Percentiles rank a stretch among this genome's conserved stretches.
These are phyloP conservation scores for Tiliacea citrago DNA, from an alignment of 2,888 invertebrate genomes.

Conservation along the genomic window DNA sequence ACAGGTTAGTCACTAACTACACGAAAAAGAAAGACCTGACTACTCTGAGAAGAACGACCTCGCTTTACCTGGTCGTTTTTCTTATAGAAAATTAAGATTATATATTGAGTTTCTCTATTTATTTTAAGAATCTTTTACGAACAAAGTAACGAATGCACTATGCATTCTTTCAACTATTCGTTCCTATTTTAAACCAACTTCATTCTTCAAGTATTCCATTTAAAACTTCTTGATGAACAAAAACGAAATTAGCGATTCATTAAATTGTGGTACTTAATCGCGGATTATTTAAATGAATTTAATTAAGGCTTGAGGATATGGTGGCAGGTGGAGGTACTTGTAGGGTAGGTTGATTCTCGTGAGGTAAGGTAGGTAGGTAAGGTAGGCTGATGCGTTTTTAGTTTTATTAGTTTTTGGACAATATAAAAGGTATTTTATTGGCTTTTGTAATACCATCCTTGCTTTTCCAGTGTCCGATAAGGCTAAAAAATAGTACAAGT, in stretches of 20 bases:
- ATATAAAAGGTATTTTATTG: too few relatives aligned
- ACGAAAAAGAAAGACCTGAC: too few relatives aligned
- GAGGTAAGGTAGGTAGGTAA: slow-evolving; percentile 1
- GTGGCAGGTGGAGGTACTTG: slow-evolving; percentile 53
- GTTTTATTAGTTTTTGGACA: background rate
- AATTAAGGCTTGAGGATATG: slow-evolving; percentile 58
- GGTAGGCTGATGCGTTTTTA: background rate
- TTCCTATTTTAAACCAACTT: slow-evolving; percentile 15
- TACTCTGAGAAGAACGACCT: too few relatives aligned
- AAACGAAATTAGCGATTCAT: slow-evolving; percentile 63
- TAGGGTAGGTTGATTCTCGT: slow-evolving; percentile 52
- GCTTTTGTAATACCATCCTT: too few relatives aligned
- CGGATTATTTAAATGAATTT: slow-evolving; percentile 65
- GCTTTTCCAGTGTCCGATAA: too few relatives aligned
- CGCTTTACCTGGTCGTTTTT: too few relatives aligned
- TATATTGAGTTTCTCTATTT: too few relatives aligned
- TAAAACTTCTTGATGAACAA: slow-evolving; percentile 44
- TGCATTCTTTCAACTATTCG: slow-evolving; percentile 16
- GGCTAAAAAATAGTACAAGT: too few relatives aligned
- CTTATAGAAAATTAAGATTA: too few relatives aligned
- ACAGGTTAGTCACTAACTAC: too few relatives aligned
- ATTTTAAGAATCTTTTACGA: background rate
- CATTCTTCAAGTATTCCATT: slow-evolving; percentile 21
- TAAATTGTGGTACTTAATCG: slow-evolving; percentile 57
- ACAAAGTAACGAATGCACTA: background rate